phyloP scores from a whole-genome alignment of 2,888 invertebrate genomes.

The Hypolimnas misippus region DNA sequence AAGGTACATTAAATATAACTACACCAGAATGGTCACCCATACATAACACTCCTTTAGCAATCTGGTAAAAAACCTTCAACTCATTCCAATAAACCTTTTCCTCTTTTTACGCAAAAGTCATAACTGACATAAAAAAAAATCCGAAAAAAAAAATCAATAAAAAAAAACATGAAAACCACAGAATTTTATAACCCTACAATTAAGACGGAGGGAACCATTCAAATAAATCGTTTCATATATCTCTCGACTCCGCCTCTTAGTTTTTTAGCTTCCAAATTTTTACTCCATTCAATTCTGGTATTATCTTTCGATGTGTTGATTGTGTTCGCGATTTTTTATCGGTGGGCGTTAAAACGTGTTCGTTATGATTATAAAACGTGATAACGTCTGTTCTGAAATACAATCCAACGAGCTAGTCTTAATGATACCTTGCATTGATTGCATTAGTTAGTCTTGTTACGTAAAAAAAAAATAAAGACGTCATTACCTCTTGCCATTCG shows the following conservation, averaged over 20 bases:
- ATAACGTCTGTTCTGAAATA: background rate
- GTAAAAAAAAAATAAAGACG: too few species aligned
- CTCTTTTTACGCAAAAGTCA: too few species aligned
- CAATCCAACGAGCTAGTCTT: background rate
- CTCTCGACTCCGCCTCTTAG: constrained; percentile 16
- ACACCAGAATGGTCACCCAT: too few species aligned
- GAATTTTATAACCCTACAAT: constrained; percentile 25
- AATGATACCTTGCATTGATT: too few species aligned
- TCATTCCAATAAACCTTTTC: too few species aligned
- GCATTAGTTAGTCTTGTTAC: background rate
- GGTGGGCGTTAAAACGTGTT: background rate
- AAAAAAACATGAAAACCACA: constrained; percentile 22
- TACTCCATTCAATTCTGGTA: background rate
- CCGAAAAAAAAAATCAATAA: background rate
- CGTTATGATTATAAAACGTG: background rate
- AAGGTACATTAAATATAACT: too few species aligned
- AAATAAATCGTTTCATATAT: constrained; percentile 30
- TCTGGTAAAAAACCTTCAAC: too few species aligned
- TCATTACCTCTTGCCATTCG: too few species aligned
- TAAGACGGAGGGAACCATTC: constrained; percentile 16
- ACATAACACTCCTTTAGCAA: too few species aligned
- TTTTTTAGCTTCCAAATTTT: constrained; percentile 18
- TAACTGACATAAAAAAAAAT: too few species aligned
- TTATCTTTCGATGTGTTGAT: constrained; percentile 7
- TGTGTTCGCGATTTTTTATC: background rate